phyloP scores from a whole-genome alignment of 2,113 vertebrate species.

The Herpetotheres cachinnans region DNA sequence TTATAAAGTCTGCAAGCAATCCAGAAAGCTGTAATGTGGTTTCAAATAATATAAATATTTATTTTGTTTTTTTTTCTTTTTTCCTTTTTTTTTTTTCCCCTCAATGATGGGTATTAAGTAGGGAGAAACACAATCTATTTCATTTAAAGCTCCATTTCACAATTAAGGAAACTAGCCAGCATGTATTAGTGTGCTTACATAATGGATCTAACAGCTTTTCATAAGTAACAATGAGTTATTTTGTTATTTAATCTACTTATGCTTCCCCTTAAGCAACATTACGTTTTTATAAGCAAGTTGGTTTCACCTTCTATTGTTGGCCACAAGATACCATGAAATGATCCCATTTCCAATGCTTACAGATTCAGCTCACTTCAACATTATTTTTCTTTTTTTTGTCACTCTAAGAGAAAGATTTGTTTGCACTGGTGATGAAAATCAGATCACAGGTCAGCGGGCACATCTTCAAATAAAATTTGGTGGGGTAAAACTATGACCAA shows the following conservation, averaged over 20 bases:
- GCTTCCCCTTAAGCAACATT: not conserved
- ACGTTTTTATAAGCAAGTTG: not conserved
- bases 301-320: not conserved
- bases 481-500: not conserved
- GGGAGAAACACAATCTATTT: not conserved
- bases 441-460: not conserved
- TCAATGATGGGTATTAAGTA: not conserved
- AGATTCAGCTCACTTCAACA: not conserved
- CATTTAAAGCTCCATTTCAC: not conserved
- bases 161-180: not conserved
- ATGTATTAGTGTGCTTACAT: not conserved
- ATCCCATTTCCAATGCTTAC: not conserved
- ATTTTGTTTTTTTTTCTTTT: not conserved
- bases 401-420: not conserved
- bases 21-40: not conserved
- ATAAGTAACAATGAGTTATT: not conserved
- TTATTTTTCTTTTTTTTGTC: not conserved
- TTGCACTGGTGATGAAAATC: not conserved
- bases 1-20: not conserved
- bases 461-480: not conserved
- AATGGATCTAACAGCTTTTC: not conserved
- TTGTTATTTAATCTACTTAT: not conserved
- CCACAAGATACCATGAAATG: not conserved
- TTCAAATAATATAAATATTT: not conserved
- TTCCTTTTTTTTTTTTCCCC: rapidly evolving